Evolutionary conservation across 2,888 invertebrate genomes (phyloP).

Genomic region (Dicycla oo): DNA sequence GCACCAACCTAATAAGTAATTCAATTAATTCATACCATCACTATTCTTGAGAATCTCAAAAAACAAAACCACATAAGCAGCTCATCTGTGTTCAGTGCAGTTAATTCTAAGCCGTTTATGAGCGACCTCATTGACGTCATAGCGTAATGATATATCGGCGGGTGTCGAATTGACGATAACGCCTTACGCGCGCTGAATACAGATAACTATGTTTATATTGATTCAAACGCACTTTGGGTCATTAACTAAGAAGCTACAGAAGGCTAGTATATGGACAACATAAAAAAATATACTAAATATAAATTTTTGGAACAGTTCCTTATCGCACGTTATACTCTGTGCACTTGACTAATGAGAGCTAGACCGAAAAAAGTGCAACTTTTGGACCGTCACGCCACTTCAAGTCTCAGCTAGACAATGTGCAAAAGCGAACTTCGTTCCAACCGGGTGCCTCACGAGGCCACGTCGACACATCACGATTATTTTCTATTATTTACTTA

Average conservation of each 20-base stretch:
- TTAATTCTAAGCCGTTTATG: constrained; percentile 46
- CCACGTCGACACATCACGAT: too few species aligned
- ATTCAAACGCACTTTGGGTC: constrained; percentile 24
- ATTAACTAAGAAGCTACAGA: constrained; percentile 5
- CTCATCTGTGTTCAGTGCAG: constrained; percentile 54
- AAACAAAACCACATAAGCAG: constrained; percentile 44
- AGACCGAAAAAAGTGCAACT: too few species aligned
- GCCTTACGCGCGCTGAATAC: constrained; percentile 48
- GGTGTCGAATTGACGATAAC: constrained; percentile 62
- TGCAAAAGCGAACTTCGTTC: too few species aligned
- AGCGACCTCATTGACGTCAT: constrained; percentile 55
- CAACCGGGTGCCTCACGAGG: too few species aligned
- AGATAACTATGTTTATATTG: constrained; percentile 50
- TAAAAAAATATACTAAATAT: too few species aligned
- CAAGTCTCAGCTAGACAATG: too few species aligned
- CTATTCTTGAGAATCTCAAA: constrained; percentile 32
- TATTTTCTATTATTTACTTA: too few species aligned
- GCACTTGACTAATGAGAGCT: too few species aligned
- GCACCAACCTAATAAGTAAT: constrained; percentile 8
- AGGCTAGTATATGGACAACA: background rate
- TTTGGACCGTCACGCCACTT: too few species aligned
- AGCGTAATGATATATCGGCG: constrained; percentile 49
- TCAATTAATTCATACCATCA: constrained; percentile 46
- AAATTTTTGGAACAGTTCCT: too few species aligned
- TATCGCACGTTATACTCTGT: too few species aligned